Base-by-base conservation (phyloP, 1,140 invertebrate genomes). In the Hylaeus anthracinus region DNA sequence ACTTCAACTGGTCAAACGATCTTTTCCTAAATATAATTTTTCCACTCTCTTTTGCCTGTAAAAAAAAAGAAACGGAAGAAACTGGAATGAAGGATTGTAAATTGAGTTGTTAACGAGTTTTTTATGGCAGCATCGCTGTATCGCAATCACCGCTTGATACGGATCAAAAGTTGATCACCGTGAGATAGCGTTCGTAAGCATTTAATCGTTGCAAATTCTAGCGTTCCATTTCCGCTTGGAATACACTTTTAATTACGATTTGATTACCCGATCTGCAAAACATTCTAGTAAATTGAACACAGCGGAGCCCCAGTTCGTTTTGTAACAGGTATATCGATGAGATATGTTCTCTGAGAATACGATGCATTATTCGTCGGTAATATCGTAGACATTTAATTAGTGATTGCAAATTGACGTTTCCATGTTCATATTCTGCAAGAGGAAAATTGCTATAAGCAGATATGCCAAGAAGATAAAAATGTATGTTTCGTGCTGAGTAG, bases 141-240 rank as follows among this genome's bases (percentile, higher is more conserved):
- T 43, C 39, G 64, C 56, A 75, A 81, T 81, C 72, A 81, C 55
- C 65, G 48, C 72, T 70, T 64, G 63, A 74, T 67, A 55, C 78
- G 55, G 71, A 75, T 76, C 65, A 81, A 69, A 64, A 37, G 41
- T 81, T 81, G 76, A 81, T 81, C 79, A 76, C 79, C 72, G 72
- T 76, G 72, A 76, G 72, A 81, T 81, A 67, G 43, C 48, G 58
- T 65, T 76, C 64, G 72, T 74, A 70, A 69, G 72, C 79, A 81
- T 81, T 81, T 76, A 76, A 81, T 81, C 72, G 56, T 69, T 48
- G n/a, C 48, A 8, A 70, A 69, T 70, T 70, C 14, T 5, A 43
- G 55, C 48, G 51, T 15, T 58, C 56, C 61, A 60, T 65, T 74
- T 72, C 15, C 26, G 71, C 71, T 43, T 6, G 3, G 8, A 73